phyloP scores from a whole-genome alignment of 2,888 invertebrate species.

The Aphidoletes aphidimyza region DNA sequence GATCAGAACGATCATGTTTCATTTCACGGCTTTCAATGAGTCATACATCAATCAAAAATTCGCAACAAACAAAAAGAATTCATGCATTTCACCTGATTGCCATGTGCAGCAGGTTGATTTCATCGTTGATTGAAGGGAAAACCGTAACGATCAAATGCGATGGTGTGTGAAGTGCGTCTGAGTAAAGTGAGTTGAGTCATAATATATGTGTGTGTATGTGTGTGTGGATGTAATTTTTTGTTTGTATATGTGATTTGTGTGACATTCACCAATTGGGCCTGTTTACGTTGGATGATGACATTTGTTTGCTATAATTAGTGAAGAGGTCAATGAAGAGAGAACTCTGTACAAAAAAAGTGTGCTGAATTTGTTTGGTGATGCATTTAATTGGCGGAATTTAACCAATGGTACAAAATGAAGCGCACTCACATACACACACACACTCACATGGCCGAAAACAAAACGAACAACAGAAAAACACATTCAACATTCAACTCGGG shows the following conservation, averaged over 20 bases:
- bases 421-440: too few relatives aligned
- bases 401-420: background rate
- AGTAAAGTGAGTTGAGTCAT: too few relatives aligned
- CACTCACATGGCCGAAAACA: too few relatives aligned
- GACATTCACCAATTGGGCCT: conserved; percentile 46
- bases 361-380: conserved; percentile 14
- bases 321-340: conserved; percentile 51
- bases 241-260: background rate
- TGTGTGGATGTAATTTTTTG: background rate
- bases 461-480: background rate
- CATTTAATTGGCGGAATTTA: conserved; percentile 34
- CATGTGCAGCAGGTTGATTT: too few relatives aligned
- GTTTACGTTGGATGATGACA: conserved; percentile 47
- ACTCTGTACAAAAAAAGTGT: conserved; percentile 27
- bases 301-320: conserved; percentile 49
- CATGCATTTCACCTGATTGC: too few relatives aligned
- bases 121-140: too few relatives aligned
- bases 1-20: too few relatives aligned
- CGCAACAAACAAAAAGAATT: too few relatives aligned
- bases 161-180: too few relatives aligned
- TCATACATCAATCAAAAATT: too few relatives aligned
- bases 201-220: background rate
- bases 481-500: background rate
- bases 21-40: too few relatives aligned
- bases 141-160: too few relatives aligned